phyloP scores from a whole-genome alignment of 2,888 invertebrate genomes.

The Eristalis pertinax region DNA sequence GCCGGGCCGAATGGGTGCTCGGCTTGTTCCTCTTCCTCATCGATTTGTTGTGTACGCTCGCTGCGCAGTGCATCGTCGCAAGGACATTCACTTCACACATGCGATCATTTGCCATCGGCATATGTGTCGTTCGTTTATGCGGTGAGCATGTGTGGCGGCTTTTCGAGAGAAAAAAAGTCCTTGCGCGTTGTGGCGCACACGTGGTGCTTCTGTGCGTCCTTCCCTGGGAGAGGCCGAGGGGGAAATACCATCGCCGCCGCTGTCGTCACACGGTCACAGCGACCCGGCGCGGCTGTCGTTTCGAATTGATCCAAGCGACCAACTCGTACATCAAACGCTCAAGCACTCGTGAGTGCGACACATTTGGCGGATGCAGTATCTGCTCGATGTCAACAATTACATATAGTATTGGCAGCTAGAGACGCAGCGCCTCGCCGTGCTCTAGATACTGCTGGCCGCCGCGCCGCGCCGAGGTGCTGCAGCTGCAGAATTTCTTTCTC shows the following conservation, averaged over 20 bases:
- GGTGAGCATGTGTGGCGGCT: conserved; percentile 58
- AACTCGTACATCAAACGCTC: conserved; percentile 22
- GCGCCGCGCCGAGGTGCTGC: conserved; percentile 45
- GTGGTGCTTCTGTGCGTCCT: conserved; percentile 68
- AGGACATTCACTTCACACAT: conserved; percentile 72
- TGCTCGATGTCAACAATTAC: conserved; percentile 64
- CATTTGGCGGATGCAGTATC: conserved; percentile 65
- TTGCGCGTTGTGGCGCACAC: conserved; percentile 61
- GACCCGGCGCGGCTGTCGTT: conserved; percentile 57
- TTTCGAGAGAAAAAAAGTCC: conserved; percentile 27
- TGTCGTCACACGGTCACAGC: conserved; percentile 60
- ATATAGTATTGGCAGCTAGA: conserved; percentile 54
- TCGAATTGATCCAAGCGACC: conserved; percentile 61
- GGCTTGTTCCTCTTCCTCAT: conserved; percentile 56
- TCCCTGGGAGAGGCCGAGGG: conserved; percentile 36
- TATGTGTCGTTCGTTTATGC: conserved; percentile 56
- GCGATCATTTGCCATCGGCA: conserved; percentile 68
- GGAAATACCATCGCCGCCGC: background rate
- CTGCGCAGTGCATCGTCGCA: conserved; percentile 38
- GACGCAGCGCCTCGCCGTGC: conserved; percentile 35
- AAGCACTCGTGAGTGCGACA: conserved; percentile 31
- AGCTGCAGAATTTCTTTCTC: conserved; percentile 65
- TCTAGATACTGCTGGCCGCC: conserved; percentile 47
- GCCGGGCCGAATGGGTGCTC: conserved; percentile 52
- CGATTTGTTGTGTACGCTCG: conserved; percentile 16